Conservation (phyloP, 2,888 invertebrate species). For the Pristionchus fissidentatus region DNA sequence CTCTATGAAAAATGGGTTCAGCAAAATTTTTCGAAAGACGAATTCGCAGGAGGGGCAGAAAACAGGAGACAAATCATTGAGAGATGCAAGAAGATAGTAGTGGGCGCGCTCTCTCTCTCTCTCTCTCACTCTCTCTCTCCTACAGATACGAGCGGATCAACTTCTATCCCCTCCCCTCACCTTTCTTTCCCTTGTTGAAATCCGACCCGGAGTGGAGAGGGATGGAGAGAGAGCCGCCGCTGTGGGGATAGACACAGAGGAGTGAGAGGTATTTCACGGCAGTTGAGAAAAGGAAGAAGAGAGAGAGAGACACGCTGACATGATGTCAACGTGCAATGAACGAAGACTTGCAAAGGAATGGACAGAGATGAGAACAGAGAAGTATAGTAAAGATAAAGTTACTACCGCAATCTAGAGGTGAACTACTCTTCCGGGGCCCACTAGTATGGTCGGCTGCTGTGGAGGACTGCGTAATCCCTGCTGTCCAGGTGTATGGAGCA, state of each 20-base stretch:
- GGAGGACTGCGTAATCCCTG: too few species aligned
- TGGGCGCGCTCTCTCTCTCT: not conserved
- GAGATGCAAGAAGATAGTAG: slow-evolving; percentile 38
- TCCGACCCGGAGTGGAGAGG: not conserved
- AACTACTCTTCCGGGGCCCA: too few species aligned
- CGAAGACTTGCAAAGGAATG: too few species aligned
- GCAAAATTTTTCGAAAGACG: not conserved
- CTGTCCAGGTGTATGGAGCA: too few species aligned
- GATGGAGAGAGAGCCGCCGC: not conserved
- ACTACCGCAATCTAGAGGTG: too few species aligned
- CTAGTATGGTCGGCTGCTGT: too few species aligned
- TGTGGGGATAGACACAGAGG: not conserved
- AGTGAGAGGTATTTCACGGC: not conserved
- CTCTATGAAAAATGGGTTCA: not conserved
- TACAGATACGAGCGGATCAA: not conserved
- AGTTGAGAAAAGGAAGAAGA: not conserved
- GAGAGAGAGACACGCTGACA: too few species aligned
- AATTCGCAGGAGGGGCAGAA: not conserved
- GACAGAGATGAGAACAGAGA: too few species aligned
- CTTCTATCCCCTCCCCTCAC: not conserved
- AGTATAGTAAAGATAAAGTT: too few species aligned
- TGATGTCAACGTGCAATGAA: too few species aligned
- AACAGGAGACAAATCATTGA: not conserved
- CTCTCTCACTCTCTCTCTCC: too few species aligned
- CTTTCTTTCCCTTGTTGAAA: slow-evolving; percentile 29